phyloP scores from a whole-genome alignment of 2,113 vertebrate species.

The Leptodactylus fuscus region DNA sequence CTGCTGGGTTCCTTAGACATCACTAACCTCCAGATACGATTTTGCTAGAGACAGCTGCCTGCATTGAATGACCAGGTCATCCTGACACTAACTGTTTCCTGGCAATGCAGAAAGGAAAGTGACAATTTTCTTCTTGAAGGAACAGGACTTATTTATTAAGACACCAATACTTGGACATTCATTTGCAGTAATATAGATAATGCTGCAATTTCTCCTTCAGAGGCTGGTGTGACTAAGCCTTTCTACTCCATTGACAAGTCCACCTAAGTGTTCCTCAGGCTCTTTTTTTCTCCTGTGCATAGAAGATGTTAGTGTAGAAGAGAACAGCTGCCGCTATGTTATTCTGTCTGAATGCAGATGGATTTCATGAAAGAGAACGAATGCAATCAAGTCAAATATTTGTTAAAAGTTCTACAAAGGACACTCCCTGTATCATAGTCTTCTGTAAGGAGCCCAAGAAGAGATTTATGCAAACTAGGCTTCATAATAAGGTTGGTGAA shows the following conservation, averaged over 20 bases:
- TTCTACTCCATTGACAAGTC: not conserved
- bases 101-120: not conserved
- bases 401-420: slow-evolving; percentile 46
- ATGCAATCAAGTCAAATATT: slow-evolving; percentile 37
- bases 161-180: not conserved
- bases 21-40: not conserved
- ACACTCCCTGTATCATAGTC: not conserved
- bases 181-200: no score
- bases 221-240: not conserved
- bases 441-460: not conserved
- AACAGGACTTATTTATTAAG: not conserved
- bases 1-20: no score
- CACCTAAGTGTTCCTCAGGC: not conserved
- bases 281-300: not conserved
- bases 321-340: slow-evolving; percentile 27
- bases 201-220: not conserved
- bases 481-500: slow-evolving; percentile 37
- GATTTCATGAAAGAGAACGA: slow-evolving; percentile 23
- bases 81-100: not conserved
- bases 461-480: not conserved
- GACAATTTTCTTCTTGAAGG: not conserved
- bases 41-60: not conserved
- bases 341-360: slow-evolving; percentile 21
- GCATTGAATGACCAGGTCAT: not conserved
- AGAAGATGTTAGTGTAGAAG: not conserved